Evolutionary conservation across 1,140 invertebrate species (phyloP).

Genomic region (Oreohelix idahoensis): DNA sequence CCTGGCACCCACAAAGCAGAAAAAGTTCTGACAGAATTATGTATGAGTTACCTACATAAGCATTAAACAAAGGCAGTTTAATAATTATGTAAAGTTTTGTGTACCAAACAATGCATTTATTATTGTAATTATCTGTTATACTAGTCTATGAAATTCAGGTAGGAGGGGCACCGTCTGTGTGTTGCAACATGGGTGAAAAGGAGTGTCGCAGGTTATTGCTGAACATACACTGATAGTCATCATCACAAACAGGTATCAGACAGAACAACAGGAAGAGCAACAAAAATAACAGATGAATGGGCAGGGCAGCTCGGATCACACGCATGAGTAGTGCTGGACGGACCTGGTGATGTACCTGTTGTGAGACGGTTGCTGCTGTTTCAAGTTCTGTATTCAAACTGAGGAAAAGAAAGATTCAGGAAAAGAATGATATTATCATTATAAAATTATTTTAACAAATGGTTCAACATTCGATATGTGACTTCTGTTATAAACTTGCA

Average conservation of each 20-base stretch:
- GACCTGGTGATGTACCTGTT: not conserved
- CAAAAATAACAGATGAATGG: conserved; percentile 91
- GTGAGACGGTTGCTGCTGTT: not conserved
- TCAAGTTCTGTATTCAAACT: conserved; percentile 54
- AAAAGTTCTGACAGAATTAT: too few relatives aligned
- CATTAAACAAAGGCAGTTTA: too few relatives aligned
- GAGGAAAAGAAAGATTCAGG: not conserved
- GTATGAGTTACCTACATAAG: too few relatives aligned
- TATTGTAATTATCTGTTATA: too few relatives aligned
- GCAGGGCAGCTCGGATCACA: conserved; percentile 89
- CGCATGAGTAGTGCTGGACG: conserved; percentile 82
- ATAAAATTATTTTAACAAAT: too few relatives aligned
- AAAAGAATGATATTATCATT: too few relatives aligned
- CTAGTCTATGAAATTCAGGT: conserved; percentile 27
- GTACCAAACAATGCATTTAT: too few relatives aligned
- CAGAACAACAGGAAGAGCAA: conserved; percentile 90
- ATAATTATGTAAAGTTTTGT: too few relatives aligned
- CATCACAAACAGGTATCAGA: conserved; percentile 86
- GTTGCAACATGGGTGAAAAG: conserved; percentile 88
- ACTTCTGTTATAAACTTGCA: too few relatives aligned
- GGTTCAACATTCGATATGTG: too few relatives aligned
- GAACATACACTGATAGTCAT: conserved; percentile 87
- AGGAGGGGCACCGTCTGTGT: conserved; percentile 91
- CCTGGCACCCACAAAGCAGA: too few relatives aligned
- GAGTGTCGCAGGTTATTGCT: conserved; percentile 84